phyloP scores from a whole-genome alignment of 2,113 vertebrate species.

The Corythoichthys intestinalis region DNA sequence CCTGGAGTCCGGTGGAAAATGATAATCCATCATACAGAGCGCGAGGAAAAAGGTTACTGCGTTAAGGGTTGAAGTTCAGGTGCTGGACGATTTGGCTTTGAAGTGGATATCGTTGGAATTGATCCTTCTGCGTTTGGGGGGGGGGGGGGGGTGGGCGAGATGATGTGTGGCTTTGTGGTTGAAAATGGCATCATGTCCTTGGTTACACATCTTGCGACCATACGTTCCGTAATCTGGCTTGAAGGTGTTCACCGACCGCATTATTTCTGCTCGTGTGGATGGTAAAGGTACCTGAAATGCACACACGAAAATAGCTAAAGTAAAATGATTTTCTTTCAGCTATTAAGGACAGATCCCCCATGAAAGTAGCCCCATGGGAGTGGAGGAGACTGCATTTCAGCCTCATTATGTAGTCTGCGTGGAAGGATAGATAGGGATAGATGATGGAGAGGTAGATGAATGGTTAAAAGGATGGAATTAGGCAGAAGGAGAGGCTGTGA shows the following conservation, averaged over 20 bases:
- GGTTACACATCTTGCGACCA: constrained; percentile 42
- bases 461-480: constrained; percentile 10
- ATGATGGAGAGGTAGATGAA: too few relatives aligned
- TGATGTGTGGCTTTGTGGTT: constrained; percentile 47
- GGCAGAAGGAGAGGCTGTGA: constrained; percentile 9
- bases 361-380: constrained; percentile 30
- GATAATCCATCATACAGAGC: constrained; percentile 70
- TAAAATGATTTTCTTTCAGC: constrained; percentile 32
- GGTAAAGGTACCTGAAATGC: neutral
- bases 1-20: constrained; percentile 51
- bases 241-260: constrained; percentile 54
- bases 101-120: constrained; percentile 60
- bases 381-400: constrained; percentile 8
- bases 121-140: constrained; percentile 48
- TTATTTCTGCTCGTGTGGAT: constrained; percentile 78
- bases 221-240: constrained; percentile 24
- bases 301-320: constrained; percentile 18
- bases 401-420: constrained; percentile 44
- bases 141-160: constrained; percentile 45
- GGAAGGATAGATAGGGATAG: neutral
- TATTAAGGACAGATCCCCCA: constrained; percentile 24
- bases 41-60: constrained; percentile 46
- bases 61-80: constrained; percentile 58
- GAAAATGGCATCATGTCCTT: constrained; percentile 36
- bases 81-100: constrained; percentile 49